Evolutionary conservation across 2,888 invertebrate genomes (phyloP).

Genomic region (Ormyrus pomaceus): DNA sequence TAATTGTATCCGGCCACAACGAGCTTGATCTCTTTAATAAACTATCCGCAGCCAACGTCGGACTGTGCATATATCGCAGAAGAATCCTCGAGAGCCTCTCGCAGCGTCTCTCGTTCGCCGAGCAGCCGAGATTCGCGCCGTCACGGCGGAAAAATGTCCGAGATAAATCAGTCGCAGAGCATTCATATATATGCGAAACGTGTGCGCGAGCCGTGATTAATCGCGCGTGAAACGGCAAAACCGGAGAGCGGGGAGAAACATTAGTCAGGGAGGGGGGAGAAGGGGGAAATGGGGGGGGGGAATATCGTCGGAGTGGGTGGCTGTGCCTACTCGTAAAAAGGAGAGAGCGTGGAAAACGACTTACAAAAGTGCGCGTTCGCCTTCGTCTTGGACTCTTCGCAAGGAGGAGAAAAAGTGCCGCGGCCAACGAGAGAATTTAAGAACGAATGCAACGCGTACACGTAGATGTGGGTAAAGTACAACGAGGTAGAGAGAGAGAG

Average conservation of each 20-base stretch:
- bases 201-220: background rate
- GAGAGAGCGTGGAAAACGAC: slow-evolving; percentile 30
- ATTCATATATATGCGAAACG: background rate
- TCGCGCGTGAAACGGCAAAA: background rate
- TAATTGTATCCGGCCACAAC: too few relatives aligned
- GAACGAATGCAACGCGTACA: slow-evolving; percentile 3
- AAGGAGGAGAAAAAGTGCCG: too few relatives aligned
- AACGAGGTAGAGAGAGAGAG: background rate
- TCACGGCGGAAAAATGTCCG: background rate
- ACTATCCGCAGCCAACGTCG: too few relatives aligned
- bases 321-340: slow-evolving; percentile 22
- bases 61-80: too few relatives aligned
- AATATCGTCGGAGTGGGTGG: too few relatives aligned
- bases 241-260: background rate
- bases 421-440: background rate
- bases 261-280: background rate
- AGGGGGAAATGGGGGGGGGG: too few relatives aligned
- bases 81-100: too few relatives aligned
- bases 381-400: background rate
- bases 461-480: background rate
- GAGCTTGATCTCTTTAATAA: too few relatives aligned
- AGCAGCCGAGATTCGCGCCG: too few relatives aligned
- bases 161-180: background rate
- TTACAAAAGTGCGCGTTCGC: slow-evolving; percentile 4
- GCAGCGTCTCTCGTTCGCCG: too few relatives aligned